Base-by-base conservation (phyloP, 2,113 vertebrate genomes). In the Callocephalon fimbriatum region DNA sequence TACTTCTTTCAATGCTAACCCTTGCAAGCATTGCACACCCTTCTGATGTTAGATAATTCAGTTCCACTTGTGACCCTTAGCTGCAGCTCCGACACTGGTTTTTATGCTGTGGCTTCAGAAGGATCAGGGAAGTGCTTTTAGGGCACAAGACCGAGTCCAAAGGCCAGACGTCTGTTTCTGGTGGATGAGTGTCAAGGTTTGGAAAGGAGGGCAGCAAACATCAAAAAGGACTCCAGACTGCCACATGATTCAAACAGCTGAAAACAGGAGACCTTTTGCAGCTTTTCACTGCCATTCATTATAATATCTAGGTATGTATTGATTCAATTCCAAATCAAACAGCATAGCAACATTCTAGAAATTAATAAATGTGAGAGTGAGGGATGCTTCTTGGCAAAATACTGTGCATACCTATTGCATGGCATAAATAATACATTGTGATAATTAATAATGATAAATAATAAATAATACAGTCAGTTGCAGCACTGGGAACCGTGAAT, bases 391-490 rank as follows among this genome's bases (percentile, higher is more conserved):
- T 97, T 92, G 95, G 92, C 96, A 95, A 97, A 96, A 92, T 68
- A 78, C 70, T 70, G 19, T 85, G 94, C 56, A 38, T 96, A 93
- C 90, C 93, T 96, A 94, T 97, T 96, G 89, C 92, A 93, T 25
- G 27, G 75, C 86, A 96, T 96, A 97, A 96, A 97, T 96, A 97
- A 97, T 96, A 83, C 88, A 97, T 97, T 70, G 70, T 68, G 91
- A 97, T 96, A 96, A 97, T 97, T 97, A 96, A 97, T 97, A 97
- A 97, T 95, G 94, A 94, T 95, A 93, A 97, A 96, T 96, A 97
- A 97, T 95, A 97, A 97, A 97, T 97, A 98, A 96, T 93, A 79
- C 92, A 96, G 96, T 95, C 88, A 82, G 88, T 45, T 91, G 65
- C 66, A 79, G 56, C 88, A 68, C 90, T 80, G 15, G 95, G 81